A percentile compares a stretch with the other conserved stretches of the same genome.
Conservation (phyloP, 2,888 invertebrate genomes). For the Acanthopleura granulata region DNA sequence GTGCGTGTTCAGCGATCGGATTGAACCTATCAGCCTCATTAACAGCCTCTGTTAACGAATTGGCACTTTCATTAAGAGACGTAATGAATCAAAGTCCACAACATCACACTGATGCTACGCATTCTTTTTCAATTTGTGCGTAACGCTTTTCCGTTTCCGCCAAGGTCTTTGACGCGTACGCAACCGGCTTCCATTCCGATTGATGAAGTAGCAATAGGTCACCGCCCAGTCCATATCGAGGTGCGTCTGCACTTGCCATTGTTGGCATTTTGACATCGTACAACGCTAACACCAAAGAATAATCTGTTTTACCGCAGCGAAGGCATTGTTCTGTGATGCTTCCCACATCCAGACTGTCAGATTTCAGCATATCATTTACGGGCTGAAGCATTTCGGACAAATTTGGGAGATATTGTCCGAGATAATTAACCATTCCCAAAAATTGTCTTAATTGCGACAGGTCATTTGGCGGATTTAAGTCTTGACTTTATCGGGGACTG, state of each 20-base stretch:
- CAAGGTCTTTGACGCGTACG: slow-evolving; percentile 38
- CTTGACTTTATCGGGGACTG: neutral
- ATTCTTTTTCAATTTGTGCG: slow-evolving; percentile 24
- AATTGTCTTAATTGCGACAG: slow-evolving; percentile 11
- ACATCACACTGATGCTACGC: slow-evolving; percentile 33
- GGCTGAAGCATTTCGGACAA: slow-evolving; percentile 2
- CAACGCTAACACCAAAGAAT: slow-evolving; percentile 32
- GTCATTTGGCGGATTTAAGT: slow-evolving; percentile 3
- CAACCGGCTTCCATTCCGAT: slow-evolving; percentile 32
- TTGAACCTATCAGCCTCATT: slow-evolving; percentile 26
- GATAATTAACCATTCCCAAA: neutral
- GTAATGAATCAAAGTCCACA: too few species aligned
- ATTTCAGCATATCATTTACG: neutral
- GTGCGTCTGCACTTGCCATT: slow-evolving; percentile 39
- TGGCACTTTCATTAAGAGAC: too few species aligned
- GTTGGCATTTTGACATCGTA: slow-evolving; percentile 36
- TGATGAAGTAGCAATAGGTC: slow-evolving; percentile 33
- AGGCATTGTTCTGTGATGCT: slow-evolving; percentile 32
- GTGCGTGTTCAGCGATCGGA: slow-evolving; percentile 12
- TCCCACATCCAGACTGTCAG: slow-evolving; percentile 30
- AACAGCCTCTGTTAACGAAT: slow-evolving; percentile 28
- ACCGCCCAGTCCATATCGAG: slow-evolving; percentile 40
- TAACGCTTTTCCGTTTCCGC: slow-evolving; percentile 32
- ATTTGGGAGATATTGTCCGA: slow-evolving; percentile 5
- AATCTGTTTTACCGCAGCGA: slow-evolving; percentile 30